A percentile compares a stretch with the other conserved stretches of the same genome.
Evolutionary conservation across 2,888 invertebrate genomes (phyloP).

Genomic region (Eristalis tenax): DNA sequence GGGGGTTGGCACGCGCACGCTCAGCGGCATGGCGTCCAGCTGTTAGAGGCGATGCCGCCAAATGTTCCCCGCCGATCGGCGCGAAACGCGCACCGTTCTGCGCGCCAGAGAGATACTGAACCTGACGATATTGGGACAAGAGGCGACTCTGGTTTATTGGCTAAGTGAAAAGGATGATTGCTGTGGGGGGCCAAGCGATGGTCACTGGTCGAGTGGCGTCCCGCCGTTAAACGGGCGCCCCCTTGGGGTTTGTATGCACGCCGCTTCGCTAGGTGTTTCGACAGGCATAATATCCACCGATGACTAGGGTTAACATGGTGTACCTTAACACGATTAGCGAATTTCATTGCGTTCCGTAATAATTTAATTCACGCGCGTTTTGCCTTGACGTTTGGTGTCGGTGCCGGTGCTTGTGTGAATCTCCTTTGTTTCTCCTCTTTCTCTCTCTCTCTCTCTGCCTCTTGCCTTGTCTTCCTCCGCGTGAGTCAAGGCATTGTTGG

Average conservation of each 20-base stretch:
- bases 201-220: slow-evolving; percentile 37
- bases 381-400: slow-evolving; percentile 22
- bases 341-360: slow-evolving; percentile 67
- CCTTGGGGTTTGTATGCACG: slow-evolving; percentile 58
- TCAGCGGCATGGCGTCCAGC: slow-evolving; percentile 61
- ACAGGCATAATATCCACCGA: slow-evolving; percentile 68
- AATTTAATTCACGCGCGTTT: slow-evolving; percentile 64
- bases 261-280: slow-evolving; percentile 66
- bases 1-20: slow-evolving; percentile 81
- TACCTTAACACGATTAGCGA: slow-evolving; percentile 74
- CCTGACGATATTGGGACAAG: slow-evolving; percentile 69
- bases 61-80: slow-evolving; percentile 11
- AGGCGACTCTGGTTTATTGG: slow-evolving; percentile 65
- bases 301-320: slow-evolving; percentile 73
- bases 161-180: slow-evolving; percentile 71
- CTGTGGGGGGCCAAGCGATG: slow-evolving; percentile 66
- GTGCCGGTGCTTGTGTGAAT: neutral
- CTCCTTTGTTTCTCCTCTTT: no score
- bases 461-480: no score
- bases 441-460: no score
- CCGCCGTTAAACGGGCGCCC: slow-evolving; percentile 70
- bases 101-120: slow-evolving; percentile 22
- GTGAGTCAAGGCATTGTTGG: neutral
- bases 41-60: slow-evolving; percentile 67
- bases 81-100: neutral